Base-by-base conservation (phyloP, 2,888 invertebrate genomes). In the Hemistola chrysoprasaria region DNA sequence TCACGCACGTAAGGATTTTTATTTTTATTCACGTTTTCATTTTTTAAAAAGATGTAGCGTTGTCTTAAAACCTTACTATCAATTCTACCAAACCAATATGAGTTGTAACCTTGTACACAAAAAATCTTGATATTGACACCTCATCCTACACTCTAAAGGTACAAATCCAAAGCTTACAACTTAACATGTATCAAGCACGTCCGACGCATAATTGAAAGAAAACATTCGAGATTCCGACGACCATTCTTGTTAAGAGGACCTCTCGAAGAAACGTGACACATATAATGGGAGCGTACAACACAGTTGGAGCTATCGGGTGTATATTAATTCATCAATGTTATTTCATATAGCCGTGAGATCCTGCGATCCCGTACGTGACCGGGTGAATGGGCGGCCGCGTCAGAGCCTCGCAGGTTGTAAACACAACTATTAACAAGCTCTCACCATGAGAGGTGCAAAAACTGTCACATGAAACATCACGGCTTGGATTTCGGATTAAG, bases 181-280 rank as follows among this genome's bases (percentile, higher is more conserved):
- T 52, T 50, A 52, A 58, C 51, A 57, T 48, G 53, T 61, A 50
- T 65, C 63, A 66, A 70, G 57, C 66, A 63, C 62, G 64, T 65
- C 64, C 74, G 61, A 62, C 55, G 51, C 64, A 56, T 73, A 74
- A 80, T 79, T 74, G 69, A 78, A 81, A 76, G 73, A 77, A 78
- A 79, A 81, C 78, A 79, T 69, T 66, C 61, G 44, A 68, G 75
- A 78, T 79, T 71, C 76, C 77, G 69, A 62, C 62, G 64, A 40
- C 61, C 54, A 63, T 68, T 66, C 66, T 74, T 65, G 68, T 71
- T 59, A 68, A 66, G 74, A 77, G 78, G 65, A 66, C 70, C 86
- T 81, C 87, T 88, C 77, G 58, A 86, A 65, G 71, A 73, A 71
- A 87, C 87, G 88, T 88, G 87, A 88, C 78, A 64, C 32, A 33